Conservation (phyloP, 2,113 vertebrate genomes). For the Brachyhypopomus gauderio region DNA sequence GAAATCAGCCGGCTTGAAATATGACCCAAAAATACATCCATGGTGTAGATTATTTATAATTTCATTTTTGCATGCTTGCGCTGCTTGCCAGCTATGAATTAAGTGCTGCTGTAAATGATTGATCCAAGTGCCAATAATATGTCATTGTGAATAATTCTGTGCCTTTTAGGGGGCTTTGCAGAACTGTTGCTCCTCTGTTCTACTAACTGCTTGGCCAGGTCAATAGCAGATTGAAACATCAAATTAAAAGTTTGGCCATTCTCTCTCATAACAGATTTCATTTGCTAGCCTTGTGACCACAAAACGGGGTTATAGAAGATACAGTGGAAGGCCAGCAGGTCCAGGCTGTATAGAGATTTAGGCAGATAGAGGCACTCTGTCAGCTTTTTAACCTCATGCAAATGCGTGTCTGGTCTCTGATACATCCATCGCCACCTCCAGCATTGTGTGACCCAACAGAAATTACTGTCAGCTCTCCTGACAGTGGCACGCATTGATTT, state of each 20-base stretch:
- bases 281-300: neutral
- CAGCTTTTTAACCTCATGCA: conserved; percentile 41
- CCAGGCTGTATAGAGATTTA: neutral
- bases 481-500: conserved; percentile 74
- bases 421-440: conserved; percentile 70
- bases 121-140: conserved; percentile 47
- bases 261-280: neutral
- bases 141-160: conserved; percentile 42
- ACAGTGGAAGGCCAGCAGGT: neutral
- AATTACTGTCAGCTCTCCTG: conserved; percentile 79
- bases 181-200: neutral
- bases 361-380: conserved; percentile 7
- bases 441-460: conserved; percentile 79
- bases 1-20: neutral
- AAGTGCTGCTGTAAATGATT: conserved; percentile 45
- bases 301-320: neutral
- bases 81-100: conserved; percentile 47
- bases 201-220: neutral
- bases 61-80: conserved; percentile 31
- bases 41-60: conserved; percentile 23
- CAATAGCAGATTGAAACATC: neutral
- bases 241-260: neutral
- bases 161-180: neutral
- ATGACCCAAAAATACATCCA: neutral
- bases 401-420: conserved; percentile 49